Evolutionary conservation across 53 echinoderm and acorn worm species (phyloP).

Genomic region (Apostichopus leukothele): DNA sequence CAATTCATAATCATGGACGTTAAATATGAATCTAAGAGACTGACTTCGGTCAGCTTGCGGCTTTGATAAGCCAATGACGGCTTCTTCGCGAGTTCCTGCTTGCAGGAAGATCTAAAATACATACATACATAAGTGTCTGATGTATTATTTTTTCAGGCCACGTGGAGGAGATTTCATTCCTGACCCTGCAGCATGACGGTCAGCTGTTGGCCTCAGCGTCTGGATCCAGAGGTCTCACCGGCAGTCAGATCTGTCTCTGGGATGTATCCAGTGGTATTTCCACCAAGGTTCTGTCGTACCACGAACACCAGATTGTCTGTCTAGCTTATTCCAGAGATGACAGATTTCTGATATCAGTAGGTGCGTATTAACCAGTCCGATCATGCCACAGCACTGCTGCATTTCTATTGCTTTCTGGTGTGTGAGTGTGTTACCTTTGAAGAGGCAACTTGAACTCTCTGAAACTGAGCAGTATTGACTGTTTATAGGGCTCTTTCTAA

Average conservation of each 20-base stretch:
- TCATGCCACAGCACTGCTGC: too few relatives aligned
- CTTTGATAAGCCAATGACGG: too few relatives aligned
- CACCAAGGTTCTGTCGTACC: slow-evolving; percentile 84
- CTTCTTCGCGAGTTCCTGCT: too few relatives aligned
- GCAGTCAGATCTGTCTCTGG: slow-evolving; percentile 97
- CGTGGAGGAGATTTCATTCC: slow-evolving; percentile 84
- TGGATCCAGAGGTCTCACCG: slow-evolving; percentile 77
- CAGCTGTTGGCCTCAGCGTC: slow-evolving; percentile 94
- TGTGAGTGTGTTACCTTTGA: too few relatives aligned
- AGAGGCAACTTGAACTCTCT: too few relatives aligned
- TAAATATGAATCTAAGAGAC: too few relatives aligned
- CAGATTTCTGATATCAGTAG: slow-evolving; percentile 86
- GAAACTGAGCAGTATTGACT: too few relatives aligned
- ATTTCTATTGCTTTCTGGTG: background rate
- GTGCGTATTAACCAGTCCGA: slow-evolving; percentile 54
- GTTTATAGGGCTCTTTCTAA: too few relatives aligned
- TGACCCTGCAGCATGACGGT: slow-evolving; percentile 89
- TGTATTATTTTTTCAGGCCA: slow-evolving; percentile 62
- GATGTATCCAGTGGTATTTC: slow-evolving; percentile 83
- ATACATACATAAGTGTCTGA: too few relatives aligned
- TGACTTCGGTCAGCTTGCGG: too few relatives aligned
- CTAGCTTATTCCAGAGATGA: slow-evolving; percentile 92
- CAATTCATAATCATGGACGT: too few relatives aligned
- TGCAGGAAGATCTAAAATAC: too few relatives aligned
- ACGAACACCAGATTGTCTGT: slow-evolving; percentile 86